Conservation (phyloP, 2,113 vertebrate species). For the Oryzias woworae region DNA sequence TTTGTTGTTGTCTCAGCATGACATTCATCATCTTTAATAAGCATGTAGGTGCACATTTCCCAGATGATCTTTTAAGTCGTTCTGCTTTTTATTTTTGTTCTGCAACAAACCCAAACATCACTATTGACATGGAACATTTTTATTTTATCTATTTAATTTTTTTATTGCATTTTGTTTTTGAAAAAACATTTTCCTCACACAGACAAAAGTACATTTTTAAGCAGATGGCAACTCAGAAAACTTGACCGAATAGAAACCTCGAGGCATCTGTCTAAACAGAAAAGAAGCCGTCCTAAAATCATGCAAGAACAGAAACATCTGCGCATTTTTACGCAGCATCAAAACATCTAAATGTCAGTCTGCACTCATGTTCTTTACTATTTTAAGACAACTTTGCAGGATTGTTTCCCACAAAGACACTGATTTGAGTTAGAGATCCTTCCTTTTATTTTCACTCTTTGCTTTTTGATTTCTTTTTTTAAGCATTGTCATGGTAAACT, state of each 20-base stretch:
- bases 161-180: neutral
- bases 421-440: too few species aligned
- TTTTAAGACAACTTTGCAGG: neutral
- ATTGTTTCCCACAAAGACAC: neutral
- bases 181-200: neutral
- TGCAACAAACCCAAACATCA: too few species aligned
- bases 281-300: neutral
- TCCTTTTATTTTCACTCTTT: too few species aligned
- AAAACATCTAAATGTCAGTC: neutral
- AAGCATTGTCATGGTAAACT: neutral
- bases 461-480: neutral
- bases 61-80: neutral
- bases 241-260: neutral
- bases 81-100: neutral
- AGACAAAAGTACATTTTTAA: slow-evolving; percentile 8
- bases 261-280: neutral
- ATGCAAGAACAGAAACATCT: slow-evolving; percentile 22
- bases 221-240: slow-evolving; percentile 19
- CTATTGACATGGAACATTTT: neutral
- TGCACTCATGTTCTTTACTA: neutral
- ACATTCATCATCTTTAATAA: too few species aligned
- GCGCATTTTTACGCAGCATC: slow-evolving; percentile 1
- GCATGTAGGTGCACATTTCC: too few species aligned
- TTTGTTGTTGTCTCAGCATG: too few species aligned
- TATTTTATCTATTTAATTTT: neutral